A percentile compares a stretch with the other conserved stretches of the same genome.
Conservation (phyloP, 2,797 vertebrate species). For the Alfaro cultratus region DNA sequence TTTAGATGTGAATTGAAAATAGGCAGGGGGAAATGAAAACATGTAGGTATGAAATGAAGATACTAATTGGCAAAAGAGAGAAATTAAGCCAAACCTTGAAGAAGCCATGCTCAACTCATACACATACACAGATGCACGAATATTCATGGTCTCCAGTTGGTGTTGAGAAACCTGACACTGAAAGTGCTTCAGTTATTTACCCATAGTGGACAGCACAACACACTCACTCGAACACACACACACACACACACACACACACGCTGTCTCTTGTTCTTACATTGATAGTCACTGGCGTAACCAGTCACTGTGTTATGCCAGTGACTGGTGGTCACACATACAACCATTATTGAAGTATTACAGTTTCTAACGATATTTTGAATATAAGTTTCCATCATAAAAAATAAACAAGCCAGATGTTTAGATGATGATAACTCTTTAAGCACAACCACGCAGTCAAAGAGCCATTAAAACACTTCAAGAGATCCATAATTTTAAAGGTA, state of each 20-base stretch:
- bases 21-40: background rate
- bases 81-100: background rate
- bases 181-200: slow-evolving; percentile 69
- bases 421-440: slow-evolving; percentile 1
- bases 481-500: slow-evolving; percentile 10
- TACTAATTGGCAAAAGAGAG: background rate
- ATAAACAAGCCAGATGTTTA: slow-evolving; percentile 2
- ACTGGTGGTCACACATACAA: slow-evolving; percentile 37
- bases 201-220: slow-evolving; percentile 64
- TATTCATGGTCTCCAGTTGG: slow-evolving; percentile 67
- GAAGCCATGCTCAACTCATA: slow-evolving; percentile 17
- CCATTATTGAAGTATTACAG: slow-evolving; percentile 3
- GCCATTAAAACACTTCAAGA: slow-evolving; percentile 9
- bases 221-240: slow-evolving; percentile 33
- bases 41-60: background rate
- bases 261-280: slow-evolving; percentile 2
- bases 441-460: slow-evolving; percentile 4
- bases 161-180: slow-evolving; percentile 71
- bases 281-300: slow-evolving; percentile 4
- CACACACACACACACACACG: slow-evolving; percentile 6
- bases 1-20: background rate
- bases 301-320: slow-evolving; percentile 26
- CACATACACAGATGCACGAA: slow-evolving; percentile 24
- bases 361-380: background rate
- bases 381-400: slow-evolving; percentile 1